Percentiles rank a stretch among this genome's conserved stretches.
Evolutionary conservation across 2,888 invertebrate genomes (phyloP).

Genomic region (Thereva unica): DNA sequence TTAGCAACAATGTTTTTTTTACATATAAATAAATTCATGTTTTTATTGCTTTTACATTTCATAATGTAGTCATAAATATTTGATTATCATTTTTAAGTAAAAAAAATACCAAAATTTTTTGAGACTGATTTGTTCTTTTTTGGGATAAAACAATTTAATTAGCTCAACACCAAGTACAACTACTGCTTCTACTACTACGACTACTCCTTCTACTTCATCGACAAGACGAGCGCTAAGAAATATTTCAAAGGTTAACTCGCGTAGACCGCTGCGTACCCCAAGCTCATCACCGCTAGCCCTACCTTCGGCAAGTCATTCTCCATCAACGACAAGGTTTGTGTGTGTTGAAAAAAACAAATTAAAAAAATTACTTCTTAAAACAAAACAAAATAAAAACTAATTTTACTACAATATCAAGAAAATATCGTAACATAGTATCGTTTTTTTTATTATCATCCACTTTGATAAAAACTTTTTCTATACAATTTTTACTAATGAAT

Average conservation of each 20-base stretch:
- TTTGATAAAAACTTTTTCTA: not conserved
- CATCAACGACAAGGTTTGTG: slow-evolving; percentile 58
- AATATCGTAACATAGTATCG: slow-evolving; percentile 2
- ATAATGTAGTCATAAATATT: slow-evolving; percentile 17
- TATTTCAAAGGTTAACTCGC: slow-evolving; percentile 51
- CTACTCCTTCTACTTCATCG: slow-evolving; percentile 33
- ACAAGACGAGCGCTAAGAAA: slow-evolving; percentile 39
- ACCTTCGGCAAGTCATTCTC: slow-evolving; percentile 49
- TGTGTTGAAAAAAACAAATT: not conserved
- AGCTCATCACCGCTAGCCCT: slow-evolving; percentile 57
- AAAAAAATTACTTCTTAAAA: slow-evolving; percentile 10
- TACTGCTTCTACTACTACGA: slow-evolving; percentile 32
- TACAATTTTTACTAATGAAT: slow-evolving; percentile 38
- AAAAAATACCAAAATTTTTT: slow-evolving; percentile 8
- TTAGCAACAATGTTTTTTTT: no score
- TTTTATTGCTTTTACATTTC: slow-evolving; percentile 1
- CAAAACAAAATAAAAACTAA: slow-evolving; percentile 8
- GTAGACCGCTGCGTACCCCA: slow-evolving; percentile 56
- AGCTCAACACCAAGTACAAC: slow-evolving; percentile 33
- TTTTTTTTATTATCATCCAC: slow-evolving; percentile 20
- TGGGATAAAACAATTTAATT: slow-evolving; percentile 25
- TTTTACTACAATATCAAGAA: slow-evolving; percentile 24
- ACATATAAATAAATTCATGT: not conserved
- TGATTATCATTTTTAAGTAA: slow-evolving; percentile 8
- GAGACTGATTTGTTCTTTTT: slow-evolving; percentile 34